Evolutionary conservation across 2,888 invertebrate genomes (phyloP).

Genomic region (Eledona agricola): DNA sequence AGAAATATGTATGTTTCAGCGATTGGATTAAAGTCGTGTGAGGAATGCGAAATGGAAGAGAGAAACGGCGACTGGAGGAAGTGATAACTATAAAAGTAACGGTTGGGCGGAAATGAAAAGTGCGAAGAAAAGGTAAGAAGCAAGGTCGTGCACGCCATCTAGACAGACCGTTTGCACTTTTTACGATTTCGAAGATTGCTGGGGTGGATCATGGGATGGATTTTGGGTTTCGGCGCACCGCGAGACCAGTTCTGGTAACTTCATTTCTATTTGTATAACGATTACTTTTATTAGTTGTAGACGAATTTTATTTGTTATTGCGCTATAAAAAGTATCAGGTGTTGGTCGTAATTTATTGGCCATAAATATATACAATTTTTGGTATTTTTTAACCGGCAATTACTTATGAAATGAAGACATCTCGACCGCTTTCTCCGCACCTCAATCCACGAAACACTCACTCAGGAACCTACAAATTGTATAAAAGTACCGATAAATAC

Average conservation of each 20-base stretch:
- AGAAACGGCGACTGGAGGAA: slow-evolving; percentile 52
- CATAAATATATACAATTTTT: slow-evolving; percentile 5
- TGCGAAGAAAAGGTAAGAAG: slow-evolving; percentile 58
- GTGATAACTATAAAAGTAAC: slow-evolving; percentile 61
- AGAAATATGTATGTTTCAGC: slow-evolving; percentile 38
- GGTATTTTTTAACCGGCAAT: slow-evolving; percentile 2
- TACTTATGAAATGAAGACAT: slow-evolving; percentile 7
- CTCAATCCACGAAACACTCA: no score
- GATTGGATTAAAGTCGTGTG: slow-evolving; percentile 53
- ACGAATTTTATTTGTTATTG: slow-evolving; percentile 4
- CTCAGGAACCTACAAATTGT: no score
- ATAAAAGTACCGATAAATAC: no score
- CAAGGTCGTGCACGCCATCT: slow-evolving; percentile 60
- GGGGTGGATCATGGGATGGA: slow-evolving; percentile 47
- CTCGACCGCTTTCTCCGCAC: slow-evolving; percentile 9
- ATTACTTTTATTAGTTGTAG: slow-evolving; percentile 7
- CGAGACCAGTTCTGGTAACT: no score
- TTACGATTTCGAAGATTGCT: slow-evolving; percentile 53
- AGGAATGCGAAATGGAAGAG: slow-evolving; percentile 44
- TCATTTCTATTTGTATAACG: slow-evolving; percentile 1
- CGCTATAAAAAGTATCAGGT: slow-evolving; percentile 7
- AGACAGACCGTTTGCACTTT: slow-evolving; percentile 56
- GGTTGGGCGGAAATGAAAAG: slow-evolving; percentile 60
- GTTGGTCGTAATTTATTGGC: slow-evolving; percentile 1
- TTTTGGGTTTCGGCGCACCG: no score